Evolutionary conservation across 35 echinoderm and acorn worm species (phyloP), one percentile per base, ranked within the genome.

Genomic region (Ophioderma brevispina): DNA sequence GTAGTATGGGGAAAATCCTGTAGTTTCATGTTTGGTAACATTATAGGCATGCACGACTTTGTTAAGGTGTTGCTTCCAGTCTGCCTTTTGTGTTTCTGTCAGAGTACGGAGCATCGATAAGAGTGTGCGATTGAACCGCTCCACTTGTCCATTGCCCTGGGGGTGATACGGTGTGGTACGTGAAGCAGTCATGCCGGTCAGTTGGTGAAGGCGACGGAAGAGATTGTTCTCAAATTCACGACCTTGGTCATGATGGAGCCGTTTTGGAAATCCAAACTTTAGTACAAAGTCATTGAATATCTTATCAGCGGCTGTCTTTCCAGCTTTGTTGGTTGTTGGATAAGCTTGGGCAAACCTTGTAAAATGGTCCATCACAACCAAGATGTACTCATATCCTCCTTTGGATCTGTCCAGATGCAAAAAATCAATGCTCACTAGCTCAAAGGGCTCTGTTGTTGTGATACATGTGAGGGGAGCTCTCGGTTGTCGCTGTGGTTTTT

Each of bases 281-380:
- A 91, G 41, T 38, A 91, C 42, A 55, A 85, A 85, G 41, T 94
- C 63, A n/a, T n/a, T n/a, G n/a, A n/a, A n/a, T n/a, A n/a, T n/a
- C n/a, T n/a, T n/a, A n/a, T n/a, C n/a, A n/a, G 92, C 92, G 31
- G 78, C 87, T 31, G 92, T 86, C n/a, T 80, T 91, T 0, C 39
- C 88, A 11, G 40, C 38, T 30, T 94, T 86, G 46, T 94, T 82
- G 2, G 18, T 8, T 11, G 87, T 85, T 36, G 92, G 40, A 40
- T 94, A 94, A 1, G 92, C 92, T 40, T 94, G 87, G 10, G 87
- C 92, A 59, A 84, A 94, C 34, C 87, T 64, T 11, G 92, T 94
- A 77, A 82, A 94, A 36, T 93, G 92, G 40, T 93, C 92, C 14
- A 89, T 55, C 1, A 93, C 76, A 1, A 93, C 92, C 38, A 94